phyloP scores from a whole-genome alignment of 2,797 vertebrate species.

The Gallinago solitaria region DNA sequence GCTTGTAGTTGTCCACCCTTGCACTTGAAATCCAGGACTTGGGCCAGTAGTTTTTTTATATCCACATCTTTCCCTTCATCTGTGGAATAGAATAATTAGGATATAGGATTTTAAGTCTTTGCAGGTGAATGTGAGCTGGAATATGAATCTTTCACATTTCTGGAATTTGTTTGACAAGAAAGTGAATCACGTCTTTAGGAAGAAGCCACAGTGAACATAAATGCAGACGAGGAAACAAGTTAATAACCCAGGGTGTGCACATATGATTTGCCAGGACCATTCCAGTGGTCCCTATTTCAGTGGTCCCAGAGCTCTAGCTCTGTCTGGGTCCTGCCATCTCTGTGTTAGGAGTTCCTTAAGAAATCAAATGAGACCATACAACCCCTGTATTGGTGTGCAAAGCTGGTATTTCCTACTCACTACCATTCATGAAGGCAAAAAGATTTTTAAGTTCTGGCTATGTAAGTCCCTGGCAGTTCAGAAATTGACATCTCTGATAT shows the following conservation, averaged over 20 bases:
- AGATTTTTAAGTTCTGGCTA: not conserved
- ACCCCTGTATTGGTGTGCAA: not conserved
- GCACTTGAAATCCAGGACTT: not conserved
- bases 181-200: not conserved
- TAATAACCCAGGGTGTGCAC: not conserved
- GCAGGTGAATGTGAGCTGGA: not conserved
- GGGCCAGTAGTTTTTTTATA: not conserved
- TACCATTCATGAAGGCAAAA: not conserved
- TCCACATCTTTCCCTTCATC: not conserved
- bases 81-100: not conserved
- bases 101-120: not conserved
- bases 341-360: not conserved
- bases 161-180: not conserved
- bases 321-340: not conserved
- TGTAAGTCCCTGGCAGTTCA: not conserved
- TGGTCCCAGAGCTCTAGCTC: not conserved
- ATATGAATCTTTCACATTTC: not conserved
- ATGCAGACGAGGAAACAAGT: not conserved
- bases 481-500: not conserved
- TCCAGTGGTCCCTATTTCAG: not conserved
- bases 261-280: rapidly evolving
- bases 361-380: not conserved
- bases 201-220: not conserved
- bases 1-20: not conserved
- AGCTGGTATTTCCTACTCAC: not conserved